Evolutionary conservation across 1,140 invertebrate species (phyloP).

Genomic region (Diorhabda carinulata): DNA sequence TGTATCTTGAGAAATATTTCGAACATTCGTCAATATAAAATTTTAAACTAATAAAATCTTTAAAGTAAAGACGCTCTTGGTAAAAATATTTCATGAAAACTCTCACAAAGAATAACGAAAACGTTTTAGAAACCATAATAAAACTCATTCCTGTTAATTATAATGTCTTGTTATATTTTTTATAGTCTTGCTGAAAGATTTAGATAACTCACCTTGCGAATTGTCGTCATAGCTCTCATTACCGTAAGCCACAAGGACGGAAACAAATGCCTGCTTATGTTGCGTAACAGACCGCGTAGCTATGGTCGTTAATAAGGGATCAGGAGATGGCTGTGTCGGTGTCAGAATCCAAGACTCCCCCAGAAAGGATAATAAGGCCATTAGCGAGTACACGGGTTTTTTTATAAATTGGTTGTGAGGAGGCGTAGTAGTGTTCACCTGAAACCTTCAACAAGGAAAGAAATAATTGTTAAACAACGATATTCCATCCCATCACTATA

Average conservation of each 20-base stretch:
- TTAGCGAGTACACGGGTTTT: slow-evolving; percentile 51
- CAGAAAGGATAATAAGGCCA: slow-evolving; percentile 50
- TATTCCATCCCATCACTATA: too few species aligned
- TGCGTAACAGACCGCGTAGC: slow-evolving; percentile 6
- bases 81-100: too few species aligned
- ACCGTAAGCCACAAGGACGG: slow-evolving; percentile 16
- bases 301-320: slow-evolving; percentile 27
- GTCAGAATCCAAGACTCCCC: slow-evolving; percentile 37
- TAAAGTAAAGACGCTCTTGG: too few species aligned
- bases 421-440: slow-evolving; percentile 50
- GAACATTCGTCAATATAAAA: too few species aligned
- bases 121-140: too few species aligned
- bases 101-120: too few species aligned
- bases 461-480: too few species aligned
- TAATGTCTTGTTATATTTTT: background rate
- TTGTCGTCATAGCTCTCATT: slow-evolving; percentile 6
- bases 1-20: too few species aligned
- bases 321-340: slow-evolving; percentile 11
- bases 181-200: background rate
- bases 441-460: slow-evolving; percentile 43
- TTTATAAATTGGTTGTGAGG: slow-evolving; percentile 51
- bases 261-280: slow-evolving; percentile 18
- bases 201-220: slow-evolving; percentile 7
- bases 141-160: background rate
- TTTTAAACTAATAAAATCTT: too few species aligned